Evolutionary conservation across 2,888 invertebrate genomes (phyloP), one percentile per base, ranked within the genome.

Genomic region (Agrilus cyanescens): DNA sequence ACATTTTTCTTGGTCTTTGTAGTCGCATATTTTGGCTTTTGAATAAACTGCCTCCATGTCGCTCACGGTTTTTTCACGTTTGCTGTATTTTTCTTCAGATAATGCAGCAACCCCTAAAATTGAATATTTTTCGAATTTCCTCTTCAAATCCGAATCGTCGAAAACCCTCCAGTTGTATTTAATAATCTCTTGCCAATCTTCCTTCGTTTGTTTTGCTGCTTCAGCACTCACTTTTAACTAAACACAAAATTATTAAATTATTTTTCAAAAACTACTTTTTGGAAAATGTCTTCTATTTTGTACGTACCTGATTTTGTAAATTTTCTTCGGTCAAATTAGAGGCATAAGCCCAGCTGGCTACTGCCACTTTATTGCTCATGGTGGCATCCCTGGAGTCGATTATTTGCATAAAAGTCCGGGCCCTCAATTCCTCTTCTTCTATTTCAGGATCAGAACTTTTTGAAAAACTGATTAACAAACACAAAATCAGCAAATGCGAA

Each of bases 31-130:
- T 62, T 82, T 86, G 0, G 85, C 78, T 10, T 77, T 86, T 0
- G 85, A 80, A 57, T 83, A 88, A 49, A 81, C 80, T 0, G 78
- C 72, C 56, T 82, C 75, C 88, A 89, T 88, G 5, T 78, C 74
- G 0, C 80, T 78, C 2, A 81, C 69, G 0, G 75, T 71, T 50
- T 75, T 72, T 58, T 78, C 73, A 31, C 80, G 68, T 41, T 73
- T 70, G 46, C 73, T 73, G 55, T 74, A 77, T 53, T 80, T 77
- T 12, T 79, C 75, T 52, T 81, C 80, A 0, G 82, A 74, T 13
- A 91, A 65, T 0, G 84, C 85, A 0, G 83, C 74, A 1, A 75
- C 71, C 0, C 88, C 90, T 3, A 89, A 69, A 43, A 81, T 73
- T 2, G 82, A 77, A 44, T 85, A 72, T 46, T 78, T 75, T 56